phyloP scores from a whole-genome alignment of 2,888 invertebrate species.

The Ophion slaviceki region DNA sequence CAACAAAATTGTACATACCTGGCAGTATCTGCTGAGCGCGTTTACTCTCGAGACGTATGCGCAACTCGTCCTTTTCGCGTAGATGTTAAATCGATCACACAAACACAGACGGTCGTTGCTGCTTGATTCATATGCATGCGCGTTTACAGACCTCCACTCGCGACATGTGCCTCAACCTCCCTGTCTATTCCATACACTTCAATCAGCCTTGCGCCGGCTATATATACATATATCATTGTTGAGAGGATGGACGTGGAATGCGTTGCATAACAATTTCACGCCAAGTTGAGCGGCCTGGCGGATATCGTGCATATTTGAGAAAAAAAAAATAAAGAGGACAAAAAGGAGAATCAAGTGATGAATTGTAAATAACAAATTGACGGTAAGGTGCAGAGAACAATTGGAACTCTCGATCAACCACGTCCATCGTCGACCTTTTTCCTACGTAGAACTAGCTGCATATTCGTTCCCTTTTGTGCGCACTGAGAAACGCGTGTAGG shows the following conservation, averaged over 20 bases:
- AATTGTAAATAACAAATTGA: slow-evolving; percentile 63
- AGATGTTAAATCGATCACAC: too few species aligned
- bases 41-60: neutral
- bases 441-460: slow-evolving; percentile 41
- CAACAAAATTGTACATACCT: slow-evolving; percentile 18
- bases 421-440: slow-evolving; percentile 50
- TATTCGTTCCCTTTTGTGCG: slow-evolving; percentile 21
- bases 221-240: neutral
- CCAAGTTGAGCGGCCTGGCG: neutral
- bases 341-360: neutral
- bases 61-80: slow-evolving; percentile 8
- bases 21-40: neutral
- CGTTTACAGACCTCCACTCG: slow-evolving; percentile 32
- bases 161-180: neutral
- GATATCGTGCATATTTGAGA: slow-evolving; percentile 7
- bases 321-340: slow-evolving; percentile 15
- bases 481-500: neutral
- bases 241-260: slow-evolving; percentile 46
- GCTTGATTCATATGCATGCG: slow-evolving; percentile 49
- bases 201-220: slow-evolving; percentile 20
- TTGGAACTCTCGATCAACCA: slow-evolving; percentile 22
- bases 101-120: slow-evolving; percentile 18
- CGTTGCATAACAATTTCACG: slow-evolving; percentile 18
- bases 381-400: slow-evolving; percentile 47
- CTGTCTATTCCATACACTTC: slow-evolving; percentile 28